These are phyloP conservation scores for Podarcis raffonei DNA, from an alignment of 2,113 vertebrate genomes.

Conservation along the genomic window DNA sequence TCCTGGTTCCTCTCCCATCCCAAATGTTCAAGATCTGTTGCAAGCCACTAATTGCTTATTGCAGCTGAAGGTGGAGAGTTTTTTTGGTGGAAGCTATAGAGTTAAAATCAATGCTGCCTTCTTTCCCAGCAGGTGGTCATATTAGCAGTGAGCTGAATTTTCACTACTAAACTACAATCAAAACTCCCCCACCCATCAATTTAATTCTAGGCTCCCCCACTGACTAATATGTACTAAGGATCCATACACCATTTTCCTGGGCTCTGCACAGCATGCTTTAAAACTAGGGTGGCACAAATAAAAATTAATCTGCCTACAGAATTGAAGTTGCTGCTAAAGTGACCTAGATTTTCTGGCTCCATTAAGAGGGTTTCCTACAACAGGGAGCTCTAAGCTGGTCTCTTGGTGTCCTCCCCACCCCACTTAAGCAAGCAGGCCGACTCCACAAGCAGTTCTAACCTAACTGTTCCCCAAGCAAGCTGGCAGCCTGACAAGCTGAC, in stretches of 20 bases:
- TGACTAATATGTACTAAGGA: neutral
- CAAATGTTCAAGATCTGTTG: neutral
- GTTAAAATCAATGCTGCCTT: neutral
- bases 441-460: neutral
- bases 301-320: conserved; percentile 28
- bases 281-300: conserved; percentile 13
- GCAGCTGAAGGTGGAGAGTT: accelerated
- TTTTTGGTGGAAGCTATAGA: neutral
- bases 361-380: accelerated
- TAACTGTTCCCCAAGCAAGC: neutral
- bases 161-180: conserved; percentile 16
- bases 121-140: neutral
- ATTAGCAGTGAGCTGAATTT: neutral
- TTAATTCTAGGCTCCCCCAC: neutral
- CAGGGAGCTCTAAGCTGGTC: neutral
- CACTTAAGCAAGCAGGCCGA: neutral
- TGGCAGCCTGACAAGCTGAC: neutral
- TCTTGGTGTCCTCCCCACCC: neutral
- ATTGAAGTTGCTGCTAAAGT: neutral
- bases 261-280: neutral
- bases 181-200: conserved; percentile 23
- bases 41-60: neutral
- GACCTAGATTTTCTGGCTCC: conserved; percentile 35
- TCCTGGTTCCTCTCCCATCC: neutral
- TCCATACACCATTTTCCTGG: accelerated